phyloP scores from a whole-genome alignment of 2,797 vertebrate genomes.

The Siniperca undulata region DNA sequence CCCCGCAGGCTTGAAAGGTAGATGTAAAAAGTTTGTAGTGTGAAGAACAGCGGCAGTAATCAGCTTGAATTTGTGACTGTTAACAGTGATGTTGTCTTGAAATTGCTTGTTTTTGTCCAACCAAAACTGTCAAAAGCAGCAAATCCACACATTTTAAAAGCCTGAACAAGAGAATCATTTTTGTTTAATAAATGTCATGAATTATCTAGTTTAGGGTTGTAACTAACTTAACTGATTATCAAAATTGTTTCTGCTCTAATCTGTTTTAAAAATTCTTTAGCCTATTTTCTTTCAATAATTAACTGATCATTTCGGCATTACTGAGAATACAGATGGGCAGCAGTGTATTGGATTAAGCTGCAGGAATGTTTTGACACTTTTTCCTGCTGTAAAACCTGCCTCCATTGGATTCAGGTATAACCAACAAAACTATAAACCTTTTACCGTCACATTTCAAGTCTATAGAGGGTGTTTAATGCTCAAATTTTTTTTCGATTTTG shows the following conservation, averaged over 20 bases:
- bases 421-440: background rate
- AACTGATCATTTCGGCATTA: background rate
- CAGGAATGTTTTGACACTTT: background rate
- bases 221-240: no score
- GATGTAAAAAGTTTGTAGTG: background rate
- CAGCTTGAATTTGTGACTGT: background rate
- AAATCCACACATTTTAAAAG: background rate
- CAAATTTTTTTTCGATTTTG: constrained; percentile 1
- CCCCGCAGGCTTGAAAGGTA: constrained; percentile 21
- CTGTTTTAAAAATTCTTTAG: no score
- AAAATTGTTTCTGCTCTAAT: no score
- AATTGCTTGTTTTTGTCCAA: background rate
- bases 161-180: background rate
- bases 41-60: constrained; percentile 6
- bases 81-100: background rate
- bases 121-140: background rate
- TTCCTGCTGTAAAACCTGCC: constrained; percentile 1
- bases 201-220: no score
- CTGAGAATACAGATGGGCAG: background rate
- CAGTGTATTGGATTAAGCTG: background rate
- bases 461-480: constrained; percentile 14
- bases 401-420: background rate
- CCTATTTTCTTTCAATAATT: background rate
- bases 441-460: constrained; percentile 27
- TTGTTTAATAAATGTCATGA: no score